These are phyloP conservation scores for Ianthella basta DNA, from an alignment of 37 sponge, comb jelly and placozoan species.

Conservation along the genomic window DNA sequence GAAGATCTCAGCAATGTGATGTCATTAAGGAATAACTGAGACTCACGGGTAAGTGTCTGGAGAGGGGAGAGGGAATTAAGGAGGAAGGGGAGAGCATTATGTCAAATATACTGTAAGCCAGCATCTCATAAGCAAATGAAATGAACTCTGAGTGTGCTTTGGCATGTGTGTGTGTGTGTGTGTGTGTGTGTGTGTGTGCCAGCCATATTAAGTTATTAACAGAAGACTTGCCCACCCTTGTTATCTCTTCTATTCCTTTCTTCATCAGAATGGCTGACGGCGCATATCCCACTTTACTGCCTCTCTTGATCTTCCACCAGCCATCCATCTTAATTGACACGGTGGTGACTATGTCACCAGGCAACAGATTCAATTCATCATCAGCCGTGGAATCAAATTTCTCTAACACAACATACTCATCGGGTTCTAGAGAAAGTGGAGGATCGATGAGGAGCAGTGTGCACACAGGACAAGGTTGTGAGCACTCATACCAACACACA, in stretches of 20 bases:
- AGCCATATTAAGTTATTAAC: too few relatives aligned
- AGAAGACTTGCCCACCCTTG: neutral
- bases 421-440: neutral
- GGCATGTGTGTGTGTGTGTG: too few relatives aligned
- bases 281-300: slow-evolving; percentile 47
- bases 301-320: slow-evolving; percentile 86
- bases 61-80: too few relatives aligned
- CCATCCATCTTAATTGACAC: slow-evolving; percentile 79
- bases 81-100: too few relatives aligned
- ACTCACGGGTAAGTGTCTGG: slow-evolving; percentile 27
- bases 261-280: slow-evolving; percentile 61
- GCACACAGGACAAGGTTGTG: too few relatives aligned
- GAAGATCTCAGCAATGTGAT: neutral
- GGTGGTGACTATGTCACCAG: slow-evolving; percentile 64
- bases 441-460: too few relatives aligned
- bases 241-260: neutral
- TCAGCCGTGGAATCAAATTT: slow-evolving; percentile 61
- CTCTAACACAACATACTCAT: slow-evolving; percentile 75
- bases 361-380: slow-evolving; percentile 72
- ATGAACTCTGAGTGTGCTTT: too few relatives aligned
- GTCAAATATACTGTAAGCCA: too few relatives aligned
- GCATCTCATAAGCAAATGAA: too few relatives aligned
- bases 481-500: too few relatives aligned
- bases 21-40: slow-evolving; percentile 19
- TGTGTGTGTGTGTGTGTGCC: too few relatives aligned